phyloP scores from a whole-genome alignment of 1,140 invertebrate species.

The Thrips palmi region DNA sequence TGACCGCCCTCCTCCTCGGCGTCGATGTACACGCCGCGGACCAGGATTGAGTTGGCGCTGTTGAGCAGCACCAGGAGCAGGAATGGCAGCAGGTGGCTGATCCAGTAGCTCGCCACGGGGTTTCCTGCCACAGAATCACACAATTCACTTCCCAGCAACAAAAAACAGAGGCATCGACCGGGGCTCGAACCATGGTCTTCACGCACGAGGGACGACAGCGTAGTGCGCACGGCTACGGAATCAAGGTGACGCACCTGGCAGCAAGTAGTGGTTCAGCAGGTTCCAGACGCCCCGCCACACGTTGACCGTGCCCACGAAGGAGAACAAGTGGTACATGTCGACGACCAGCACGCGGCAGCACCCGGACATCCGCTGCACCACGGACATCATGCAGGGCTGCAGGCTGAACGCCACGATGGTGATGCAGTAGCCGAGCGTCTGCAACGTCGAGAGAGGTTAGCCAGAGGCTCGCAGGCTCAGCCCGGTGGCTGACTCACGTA shows the following conservation, averaged over 20 bases:
- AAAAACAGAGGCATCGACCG: background rate
- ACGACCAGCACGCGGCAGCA: slow-evolving; percentile 42
- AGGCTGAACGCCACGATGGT: slow-evolving; percentile 49
- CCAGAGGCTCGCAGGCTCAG: too few relatives aligned
- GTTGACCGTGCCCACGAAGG: slow-evolving; percentile 64
- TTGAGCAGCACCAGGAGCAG: slow-evolving; percentile 58
- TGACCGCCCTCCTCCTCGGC: slow-evolving; percentile 58
- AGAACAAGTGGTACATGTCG: slow-evolving; percentile 54
- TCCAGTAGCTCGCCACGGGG: slow-evolving; percentile 52
- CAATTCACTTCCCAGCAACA: background rate
- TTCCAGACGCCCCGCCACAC: slow-evolving; percentile 76
- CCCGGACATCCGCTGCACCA: slow-evolving; percentile 43
- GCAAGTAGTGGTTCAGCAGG: slow-evolving; percentile 54
- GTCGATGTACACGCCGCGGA: slow-evolving; percentile 68
- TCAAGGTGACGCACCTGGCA: slow-evolving; percentile 34
- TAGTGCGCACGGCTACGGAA: background rate
- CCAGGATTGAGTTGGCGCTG: slow-evolving; percentile 64
- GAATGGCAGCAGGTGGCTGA: slow-evolving; percentile 51
- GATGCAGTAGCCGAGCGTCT: slow-evolving; percentile 56
- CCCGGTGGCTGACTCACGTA: too few relatives aligned
- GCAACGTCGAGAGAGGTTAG: too few relatives aligned
- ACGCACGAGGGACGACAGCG: background rate
- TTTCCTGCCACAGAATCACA: background rate
- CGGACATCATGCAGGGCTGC: slow-evolving; percentile 47
- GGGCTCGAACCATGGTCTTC: background rate